Conservation (phyloP, 2,797 vertebrate species). For the Microctenopoma steveboyesi region DNA sequence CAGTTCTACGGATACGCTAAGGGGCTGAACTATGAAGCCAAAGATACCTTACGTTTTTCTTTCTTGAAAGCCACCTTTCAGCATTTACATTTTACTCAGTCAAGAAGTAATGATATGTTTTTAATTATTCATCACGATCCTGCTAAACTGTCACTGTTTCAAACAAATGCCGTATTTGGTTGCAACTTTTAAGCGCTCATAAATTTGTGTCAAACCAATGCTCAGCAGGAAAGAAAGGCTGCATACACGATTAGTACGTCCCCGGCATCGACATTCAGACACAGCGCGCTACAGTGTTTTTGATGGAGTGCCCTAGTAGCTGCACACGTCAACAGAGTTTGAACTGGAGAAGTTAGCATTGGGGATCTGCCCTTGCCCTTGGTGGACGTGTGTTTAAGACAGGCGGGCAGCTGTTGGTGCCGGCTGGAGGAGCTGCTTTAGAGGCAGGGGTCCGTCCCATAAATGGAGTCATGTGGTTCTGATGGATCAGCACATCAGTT, state of each 20-base stretch:
- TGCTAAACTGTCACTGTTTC: constrained; percentile 20
- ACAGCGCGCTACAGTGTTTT: constrained; percentile 46
- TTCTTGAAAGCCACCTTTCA: not conserved
- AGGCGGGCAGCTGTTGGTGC: constrained; percentile 76
- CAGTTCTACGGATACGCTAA: not conserved
- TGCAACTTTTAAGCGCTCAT: constrained; percentile 46
- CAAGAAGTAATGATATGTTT: constrained; percentile 6
- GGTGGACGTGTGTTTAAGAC: constrained; percentile 75
- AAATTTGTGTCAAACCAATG: constrained; percentile 55
- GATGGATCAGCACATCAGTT: constrained; percentile 82
- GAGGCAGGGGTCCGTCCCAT: constrained; percentile 77
- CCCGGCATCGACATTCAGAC: constrained; percentile 55
- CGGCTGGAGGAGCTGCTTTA: constrained; percentile 76
- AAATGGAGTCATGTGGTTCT: constrained; percentile 77
- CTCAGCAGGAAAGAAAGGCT: constrained; percentile 40
- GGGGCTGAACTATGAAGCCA: not conserved
- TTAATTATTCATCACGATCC: constrained; percentile 45
- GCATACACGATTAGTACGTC: constrained; percentile 54
- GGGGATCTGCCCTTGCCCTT: constrained; percentile 77
- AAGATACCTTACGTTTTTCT: not conserved
- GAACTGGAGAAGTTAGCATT: constrained; percentile 46
- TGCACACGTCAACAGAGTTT: constrained; percentile 44
- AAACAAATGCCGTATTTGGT: constrained; percentile 44
- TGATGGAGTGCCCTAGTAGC: constrained; percentile 55
- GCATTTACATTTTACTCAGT: constrained; percentile 18